Conservation (phyloP, 2,113 vertebrate genomes). For the Engystomops pustulosus region DNA sequence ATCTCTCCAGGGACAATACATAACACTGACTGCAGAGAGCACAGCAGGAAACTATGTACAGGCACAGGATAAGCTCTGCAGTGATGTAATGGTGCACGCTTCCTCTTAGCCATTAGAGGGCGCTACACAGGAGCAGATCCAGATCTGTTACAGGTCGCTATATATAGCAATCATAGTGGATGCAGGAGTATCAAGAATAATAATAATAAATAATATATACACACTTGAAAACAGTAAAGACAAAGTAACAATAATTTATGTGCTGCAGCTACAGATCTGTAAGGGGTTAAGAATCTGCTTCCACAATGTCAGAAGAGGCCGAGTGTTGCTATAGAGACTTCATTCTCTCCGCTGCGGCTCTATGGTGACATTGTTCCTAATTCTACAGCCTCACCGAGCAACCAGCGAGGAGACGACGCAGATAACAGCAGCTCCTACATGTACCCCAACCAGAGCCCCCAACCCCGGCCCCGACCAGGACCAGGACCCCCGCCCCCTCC, state of each 20-base stretch:
- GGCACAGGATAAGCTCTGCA: too few species aligned
- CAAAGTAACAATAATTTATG: too few species aligned
- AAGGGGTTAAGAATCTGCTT: neutral
- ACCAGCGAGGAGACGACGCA: neutral
- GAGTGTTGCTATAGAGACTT: conserved; percentile 18
- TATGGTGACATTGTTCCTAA: neutral
- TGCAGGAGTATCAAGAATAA: too few species aligned
- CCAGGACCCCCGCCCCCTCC: neutral
- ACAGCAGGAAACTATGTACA: too few species aligned
- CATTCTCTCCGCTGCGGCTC: neutral
- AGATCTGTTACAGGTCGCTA: too few species aligned
- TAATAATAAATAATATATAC: too few species aligned
- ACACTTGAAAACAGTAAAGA: too few species aligned
- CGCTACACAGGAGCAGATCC: neutral
- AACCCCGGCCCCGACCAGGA: neutral
- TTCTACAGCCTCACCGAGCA: neutral
- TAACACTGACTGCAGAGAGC: too few species aligned
- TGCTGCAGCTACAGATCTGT: too few species aligned
- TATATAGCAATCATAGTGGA: too few species aligned
- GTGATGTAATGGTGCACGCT: neutral
- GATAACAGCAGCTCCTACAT: neutral
- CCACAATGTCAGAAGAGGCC: neutral
- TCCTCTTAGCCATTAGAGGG: neutral
- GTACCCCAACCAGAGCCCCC: neutral
- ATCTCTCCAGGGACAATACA: too few species aligned